Conservation (phyloP, 2,113 vertebrate genomes). For the Toxotes jaculatrix region DNA sequence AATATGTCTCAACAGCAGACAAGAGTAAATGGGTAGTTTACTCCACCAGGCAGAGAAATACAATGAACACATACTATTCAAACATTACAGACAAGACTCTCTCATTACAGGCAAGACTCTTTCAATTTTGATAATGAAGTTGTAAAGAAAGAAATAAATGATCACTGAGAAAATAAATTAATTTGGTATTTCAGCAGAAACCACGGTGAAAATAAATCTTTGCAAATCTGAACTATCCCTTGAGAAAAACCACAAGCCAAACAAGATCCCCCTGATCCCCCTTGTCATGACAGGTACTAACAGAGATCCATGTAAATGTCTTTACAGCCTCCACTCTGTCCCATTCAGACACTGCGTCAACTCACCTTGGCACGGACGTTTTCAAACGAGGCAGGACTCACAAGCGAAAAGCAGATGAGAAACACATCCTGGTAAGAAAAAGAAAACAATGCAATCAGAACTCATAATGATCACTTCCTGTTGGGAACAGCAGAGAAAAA, state of each 20-base stretch:
- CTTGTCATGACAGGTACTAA: background rate
- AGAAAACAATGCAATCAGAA: slow-evolving; percentile 56
- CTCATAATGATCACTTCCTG: slow-evolving; percentile 13
- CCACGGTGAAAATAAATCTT: background rate
- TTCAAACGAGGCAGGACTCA: slow-evolving; percentile 99
- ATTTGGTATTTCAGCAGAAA: background rate
- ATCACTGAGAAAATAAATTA: background rate
- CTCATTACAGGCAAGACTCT: too few relatives aligned
- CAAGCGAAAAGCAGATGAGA: slow-evolving; percentile 98
- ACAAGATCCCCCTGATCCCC: background rate
- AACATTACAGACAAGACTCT: background rate
- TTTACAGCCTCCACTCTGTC: background rate
- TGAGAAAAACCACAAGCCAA: background rate
- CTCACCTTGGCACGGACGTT: slow-evolving; percentile 98
- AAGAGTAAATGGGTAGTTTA: background rate
- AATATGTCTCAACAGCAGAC: background rate
- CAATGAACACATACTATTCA: background rate
- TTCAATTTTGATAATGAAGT: too few relatives aligned
- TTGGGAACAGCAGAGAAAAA: background rate
- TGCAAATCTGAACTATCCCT: background rate
- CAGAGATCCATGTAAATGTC: background rate
- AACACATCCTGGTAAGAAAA: slow-evolving; percentile 92
- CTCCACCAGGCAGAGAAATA: background rate
- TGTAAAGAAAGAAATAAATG: background rate
- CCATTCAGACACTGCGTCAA: background rate